These are phyloP conservation scores for Lapara coniferarum DNA, from an alignment of 2,888 invertebrate species.

Conservation along the genomic window DNA sequence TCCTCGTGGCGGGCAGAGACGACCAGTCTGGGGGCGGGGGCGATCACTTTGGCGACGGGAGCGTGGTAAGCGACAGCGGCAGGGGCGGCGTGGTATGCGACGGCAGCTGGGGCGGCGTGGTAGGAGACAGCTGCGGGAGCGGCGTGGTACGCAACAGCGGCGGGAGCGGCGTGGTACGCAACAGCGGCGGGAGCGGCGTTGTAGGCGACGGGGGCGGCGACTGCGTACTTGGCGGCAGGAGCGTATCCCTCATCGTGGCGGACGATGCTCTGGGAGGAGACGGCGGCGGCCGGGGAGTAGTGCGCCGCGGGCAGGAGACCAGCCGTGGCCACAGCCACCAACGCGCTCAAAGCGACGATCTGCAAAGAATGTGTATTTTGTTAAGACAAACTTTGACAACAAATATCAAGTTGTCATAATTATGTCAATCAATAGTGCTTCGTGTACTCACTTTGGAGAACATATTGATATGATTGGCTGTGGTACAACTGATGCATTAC, in stretches of 20 bases:
- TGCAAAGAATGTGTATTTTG: slow-evolving; percentile 40
- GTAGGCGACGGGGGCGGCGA: slow-evolving; percentile 35
- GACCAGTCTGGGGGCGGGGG: slow-evolving; percentile 48
- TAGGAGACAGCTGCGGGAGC: slow-evolving; percentile 41
- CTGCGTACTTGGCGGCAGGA: slow-evolving; percentile 44
- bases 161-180: slow-evolving; percentile 50
- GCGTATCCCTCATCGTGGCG: slow-evolving; percentile 59
- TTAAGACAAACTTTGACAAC: neutral
- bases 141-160: slow-evolving; percentile 38
- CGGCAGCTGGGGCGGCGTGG: slow-evolving; percentile 46
- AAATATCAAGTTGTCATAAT: neutral
- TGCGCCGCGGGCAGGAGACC: slow-evolving; percentile 68
- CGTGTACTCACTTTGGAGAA: slow-evolving; percentile 69
- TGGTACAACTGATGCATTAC: slow-evolving; percentile 62
- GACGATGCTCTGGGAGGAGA: slow-evolving; percentile 74
- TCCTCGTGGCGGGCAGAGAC: slow-evolving; percentile 54
- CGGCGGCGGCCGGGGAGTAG: slow-evolving; percentile 65
- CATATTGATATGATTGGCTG: slow-evolving; percentile 60
- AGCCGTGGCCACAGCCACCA: slow-evolving; percentile 66
- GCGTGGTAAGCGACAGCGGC: slow-evolving; percentile 39
- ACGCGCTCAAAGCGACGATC: slow-evolving; percentile 63
- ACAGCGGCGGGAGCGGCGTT: slow-evolving; percentile 48
- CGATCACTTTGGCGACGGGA: slow-evolving; percentile 52
- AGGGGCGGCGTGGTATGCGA: slow-evolving; percentile 5
- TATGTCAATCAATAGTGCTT: neutral